Base-by-base conservation (phyloP, 2,888 invertebrate genomes). In the Choreutis nemorana region DNA sequence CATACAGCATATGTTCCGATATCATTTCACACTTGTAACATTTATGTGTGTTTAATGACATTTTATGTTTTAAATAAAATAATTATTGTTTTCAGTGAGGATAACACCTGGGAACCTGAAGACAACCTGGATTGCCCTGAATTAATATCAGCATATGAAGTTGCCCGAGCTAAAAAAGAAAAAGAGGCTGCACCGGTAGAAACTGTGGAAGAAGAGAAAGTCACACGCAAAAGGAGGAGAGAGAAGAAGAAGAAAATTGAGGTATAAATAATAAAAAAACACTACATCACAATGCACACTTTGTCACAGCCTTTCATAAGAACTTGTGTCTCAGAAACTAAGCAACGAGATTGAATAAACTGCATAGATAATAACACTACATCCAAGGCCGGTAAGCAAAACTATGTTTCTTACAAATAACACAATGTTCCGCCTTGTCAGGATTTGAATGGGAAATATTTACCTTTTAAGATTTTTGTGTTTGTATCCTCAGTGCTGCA, bases 101-200 rank as follows among this genome's bases (percentile, higher is more conserved):
- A 91, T 44, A 91, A 91, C 49, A 91, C 91, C 1, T 91, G 91
- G 91, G 91, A 91, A 49, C 91, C 91, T 1, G 87, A 87, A 52
- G 89, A 88, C 41, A 90, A 92, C 41, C 65, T 90, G 0, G 90
- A 90, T 46, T 90, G 90, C 49, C 89, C 90, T 0, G 87, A 88
- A 43, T 57, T 87, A 11, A 87, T 87, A 46, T 82, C 84, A 24
- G 88, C 86, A 2, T 90, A 85, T 60, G 89, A 90, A 55, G 86
- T 85, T 29, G 83, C 83, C 13, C 71, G 82, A 2, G 50, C 67
- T 10, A 81, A 73, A 37, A 55, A 58, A 21, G 77, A 79, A 36
- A 57, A 56, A 14, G 68, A 68, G 13, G 44, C 46, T 1, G 45
- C 43, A 1, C 22, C 32, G 20, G 4, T 10, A 10, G 16, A 8